Percentiles rank a stretch among this genome's conserved stretches.
These are phyloP conservation scores for Agrochola lychnidis DNA, from an alignment of 2,888 invertebrate genomes.

Conservation along the genomic window DNA sequence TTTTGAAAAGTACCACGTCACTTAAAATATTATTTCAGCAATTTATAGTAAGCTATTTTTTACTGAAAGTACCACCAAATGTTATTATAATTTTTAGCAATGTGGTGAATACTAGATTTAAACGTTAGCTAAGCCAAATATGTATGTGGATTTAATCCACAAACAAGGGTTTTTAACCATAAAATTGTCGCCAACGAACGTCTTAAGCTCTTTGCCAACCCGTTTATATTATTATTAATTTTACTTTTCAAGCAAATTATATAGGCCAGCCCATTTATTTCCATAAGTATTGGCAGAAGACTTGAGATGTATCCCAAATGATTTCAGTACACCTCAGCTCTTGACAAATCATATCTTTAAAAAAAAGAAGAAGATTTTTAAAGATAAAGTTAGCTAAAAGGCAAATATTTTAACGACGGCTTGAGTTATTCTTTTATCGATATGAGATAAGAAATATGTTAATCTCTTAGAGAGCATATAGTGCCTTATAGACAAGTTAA, in stretches of 20 bases:
- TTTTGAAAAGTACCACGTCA: constrained; percentile 29
- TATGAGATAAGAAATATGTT: not conserved
- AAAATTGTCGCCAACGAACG: not conserved
- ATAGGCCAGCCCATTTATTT: not conserved
- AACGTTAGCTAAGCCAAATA: not conserved
- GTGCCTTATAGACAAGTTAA: not conserved
- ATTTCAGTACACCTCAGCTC: not conserved
- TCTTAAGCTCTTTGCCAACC: not conserved
- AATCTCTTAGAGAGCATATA: constrained; percentile 35
- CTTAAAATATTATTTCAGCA: not conserved
- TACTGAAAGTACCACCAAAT: not conserved
- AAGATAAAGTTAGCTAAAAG: not conserved
- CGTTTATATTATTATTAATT: not conserved
- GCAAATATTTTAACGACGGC: not conserved
- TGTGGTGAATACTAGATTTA: not conserved
- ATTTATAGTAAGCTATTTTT: not conserved
- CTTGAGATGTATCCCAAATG: not conserved
- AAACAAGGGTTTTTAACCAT: not conserved
- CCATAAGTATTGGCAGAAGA: too few species aligned
- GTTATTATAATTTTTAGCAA: not conserved
- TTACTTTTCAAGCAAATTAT: not conserved
- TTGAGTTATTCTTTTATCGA: not conserved
- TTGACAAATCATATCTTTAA: not conserved
- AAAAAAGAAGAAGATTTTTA: not conserved
- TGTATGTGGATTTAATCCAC: constrained; percentile 11